Percentiles rank a stretch among this genome's conserved stretches.
These are phyloP conservation scores for Azemiops feae DNA, from an alignment of 2,113 vertebrate species.

Conservation along the genomic window DNA sequence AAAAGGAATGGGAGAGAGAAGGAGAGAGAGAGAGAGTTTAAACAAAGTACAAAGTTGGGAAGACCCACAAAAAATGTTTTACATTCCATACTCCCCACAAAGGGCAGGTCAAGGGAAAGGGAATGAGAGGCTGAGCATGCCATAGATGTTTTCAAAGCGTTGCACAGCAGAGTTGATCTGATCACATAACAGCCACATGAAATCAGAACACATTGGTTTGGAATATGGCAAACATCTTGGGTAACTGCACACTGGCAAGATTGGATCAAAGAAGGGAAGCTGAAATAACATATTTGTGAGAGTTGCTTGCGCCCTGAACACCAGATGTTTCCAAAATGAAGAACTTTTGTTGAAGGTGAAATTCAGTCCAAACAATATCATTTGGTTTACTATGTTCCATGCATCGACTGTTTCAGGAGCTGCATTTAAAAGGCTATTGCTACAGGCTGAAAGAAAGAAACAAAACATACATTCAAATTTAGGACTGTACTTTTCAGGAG, in stretches of 20 bases:
- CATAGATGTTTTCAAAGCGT: slow-evolving; percentile 76
- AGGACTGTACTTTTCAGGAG: neutral
- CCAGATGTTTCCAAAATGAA: slow-evolving; percentile 37
- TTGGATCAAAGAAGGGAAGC: slow-evolving; percentile 47
- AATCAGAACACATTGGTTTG: slow-evolving; percentile 57
- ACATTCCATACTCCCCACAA: slow-evolving; percentile 80
- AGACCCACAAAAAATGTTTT: slow-evolving; percentile 74
- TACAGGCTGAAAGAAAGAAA: neutral
- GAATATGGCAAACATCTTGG: slow-evolving; percentile 50
- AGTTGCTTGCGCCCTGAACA: slow-evolving; percentile 18
- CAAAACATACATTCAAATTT: neutral
- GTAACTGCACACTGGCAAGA: slow-evolving; percentile 44
- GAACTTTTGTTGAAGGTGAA: neutral
- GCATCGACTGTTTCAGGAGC: neutral
- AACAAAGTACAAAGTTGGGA: slow-evolving; percentile 71
- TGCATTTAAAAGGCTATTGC: neutral
- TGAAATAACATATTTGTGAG: slow-evolving; percentile 41
- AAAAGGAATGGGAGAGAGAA: slow-evolving; percentile 57
- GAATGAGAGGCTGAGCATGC: slow-evolving; percentile 77
- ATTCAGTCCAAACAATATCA: slow-evolving; percentile 46
- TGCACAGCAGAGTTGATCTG: slow-evolving; percentile 60
- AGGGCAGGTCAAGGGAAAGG: slow-evolving; percentile 76
- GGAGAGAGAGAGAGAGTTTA: slow-evolving; percentile 62
- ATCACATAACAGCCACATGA: slow-evolving; percentile 63
- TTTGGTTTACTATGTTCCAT: neutral